phyloP scores from a whole-genome alignment of 2,113 vertebrate genomes.

The Oreotrochilus melanogaster region DNA sequence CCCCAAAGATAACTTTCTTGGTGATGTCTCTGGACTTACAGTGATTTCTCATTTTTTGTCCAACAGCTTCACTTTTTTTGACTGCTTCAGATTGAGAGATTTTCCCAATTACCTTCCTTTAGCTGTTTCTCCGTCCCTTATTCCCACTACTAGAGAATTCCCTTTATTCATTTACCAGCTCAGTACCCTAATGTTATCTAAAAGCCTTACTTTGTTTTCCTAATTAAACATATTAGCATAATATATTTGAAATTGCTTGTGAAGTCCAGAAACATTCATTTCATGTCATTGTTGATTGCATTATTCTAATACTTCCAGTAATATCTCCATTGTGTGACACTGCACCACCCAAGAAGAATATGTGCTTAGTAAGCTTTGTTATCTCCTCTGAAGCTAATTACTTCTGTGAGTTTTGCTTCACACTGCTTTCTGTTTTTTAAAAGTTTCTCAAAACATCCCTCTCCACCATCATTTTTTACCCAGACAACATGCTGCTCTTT shows the following conservation, averaged over 20 bases:
- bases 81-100: not conserved
- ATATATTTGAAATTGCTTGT: conserved; percentile 51
- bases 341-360: conserved; percentile 18
- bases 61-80: no score
- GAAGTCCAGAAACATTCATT: conserved; percentile 50
- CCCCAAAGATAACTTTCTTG: not conserved
- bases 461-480: not conserved
- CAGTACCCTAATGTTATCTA: conserved; percentile 6
- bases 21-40: not conserved
- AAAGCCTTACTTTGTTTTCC: conserved; percentile 22
- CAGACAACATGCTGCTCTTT: not conserved
- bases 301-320: conserved; percentile 11
- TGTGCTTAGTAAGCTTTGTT: conserved; percentile 37
- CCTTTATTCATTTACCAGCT: not conserved
- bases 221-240: conserved; percentile 47
- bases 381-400: conserved; percentile 50
- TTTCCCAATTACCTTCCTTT: not conserved
- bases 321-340: not conserved
- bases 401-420: not conserved
- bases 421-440: not conserved
- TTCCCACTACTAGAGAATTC: not conserved
- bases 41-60: not conserved
- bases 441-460: not conserved
- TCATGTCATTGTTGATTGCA: conserved; percentile 28
- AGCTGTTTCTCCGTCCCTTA: not conserved